Conservation (phyloP, 2,888 invertebrate species). For the Rhagium mordax region DNA sequence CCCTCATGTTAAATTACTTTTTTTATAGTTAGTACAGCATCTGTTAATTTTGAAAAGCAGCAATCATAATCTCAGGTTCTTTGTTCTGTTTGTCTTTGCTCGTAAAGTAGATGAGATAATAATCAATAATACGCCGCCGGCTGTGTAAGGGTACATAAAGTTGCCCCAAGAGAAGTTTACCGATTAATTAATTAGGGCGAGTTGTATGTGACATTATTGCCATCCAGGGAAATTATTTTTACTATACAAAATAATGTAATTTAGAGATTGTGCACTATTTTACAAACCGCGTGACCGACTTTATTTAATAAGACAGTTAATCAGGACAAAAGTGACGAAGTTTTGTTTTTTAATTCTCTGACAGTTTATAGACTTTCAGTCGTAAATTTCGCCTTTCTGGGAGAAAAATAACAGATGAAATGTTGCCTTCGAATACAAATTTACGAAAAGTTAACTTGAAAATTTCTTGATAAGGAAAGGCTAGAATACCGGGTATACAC, state of each 20-base stretch:
- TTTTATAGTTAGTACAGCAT: neutral
- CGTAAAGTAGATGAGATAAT: neutral
- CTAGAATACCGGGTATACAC: too few relatives aligned
- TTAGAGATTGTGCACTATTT: slow-evolving; percentile 8
- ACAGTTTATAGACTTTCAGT: too few relatives aligned
- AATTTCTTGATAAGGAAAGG: too few relatives aligned
- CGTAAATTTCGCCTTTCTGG: too few relatives aligned
- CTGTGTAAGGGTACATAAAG: slow-evolving; percentile 20
- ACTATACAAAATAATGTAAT: slow-evolving; percentile 25
- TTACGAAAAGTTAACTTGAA: too few relatives aligned
- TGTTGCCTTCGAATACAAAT: too few relatives aligned
- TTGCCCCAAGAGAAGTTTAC: slow-evolving; percentile 29
- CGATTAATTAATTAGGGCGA: slow-evolving; percentile 37
- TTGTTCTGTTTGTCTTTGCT: neutral
- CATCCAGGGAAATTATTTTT: slow-evolving; percentile 33
- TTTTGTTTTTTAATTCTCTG: too few relatives aligned
- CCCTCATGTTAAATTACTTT: too few relatives aligned
- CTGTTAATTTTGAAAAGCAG: neutral
- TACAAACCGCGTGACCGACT: neutral
- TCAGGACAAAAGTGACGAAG: too few relatives aligned
- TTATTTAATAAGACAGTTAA: too few relatives aligned
- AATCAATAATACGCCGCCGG: neutral
- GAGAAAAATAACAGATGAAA: too few relatives aligned
- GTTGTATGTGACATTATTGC: slow-evolving; percentile 37
- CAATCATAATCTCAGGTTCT: neutral